A percentile compares a stretch with the other conserved stretches of the same genome.
Evolutionary conservation across 2,888 invertebrate species (phyloP).

Genomic region (Calameuta pallipes): DNA sequence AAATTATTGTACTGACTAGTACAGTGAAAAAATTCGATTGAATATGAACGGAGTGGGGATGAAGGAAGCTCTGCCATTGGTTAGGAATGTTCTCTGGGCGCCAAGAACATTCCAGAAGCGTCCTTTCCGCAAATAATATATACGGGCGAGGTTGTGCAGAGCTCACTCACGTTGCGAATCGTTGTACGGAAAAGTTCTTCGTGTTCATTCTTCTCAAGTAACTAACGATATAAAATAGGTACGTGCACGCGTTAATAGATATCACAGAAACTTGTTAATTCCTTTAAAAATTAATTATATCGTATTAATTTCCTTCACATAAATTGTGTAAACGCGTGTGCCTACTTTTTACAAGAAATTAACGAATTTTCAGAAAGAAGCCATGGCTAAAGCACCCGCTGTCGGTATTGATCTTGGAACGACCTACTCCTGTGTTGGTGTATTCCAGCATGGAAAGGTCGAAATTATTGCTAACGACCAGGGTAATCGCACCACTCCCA

Average conservation of each 20-base stretch:
- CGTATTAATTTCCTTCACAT: not conserved
- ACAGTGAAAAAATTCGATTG: not conserved
- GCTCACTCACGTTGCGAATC: constrained; percentile 65
- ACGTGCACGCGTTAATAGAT: not conserved
- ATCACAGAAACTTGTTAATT: not conserved
- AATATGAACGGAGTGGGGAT: not conserved
- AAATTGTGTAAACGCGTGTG: constrained; percentile 6
- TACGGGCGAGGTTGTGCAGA: constrained; percentile 36
- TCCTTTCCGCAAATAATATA: constrained; percentile 47
- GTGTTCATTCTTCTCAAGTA: constrained; percentile 29
- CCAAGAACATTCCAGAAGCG: constrained; percentile 59
- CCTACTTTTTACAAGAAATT: constrained; percentile 10
- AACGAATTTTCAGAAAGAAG: constrained; percentile 23
- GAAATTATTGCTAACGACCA: constrained; percentile 78
- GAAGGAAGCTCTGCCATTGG: not conserved
- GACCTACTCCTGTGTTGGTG: constrained; percentile 94
- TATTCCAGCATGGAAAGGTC: constrained; percentile 82
- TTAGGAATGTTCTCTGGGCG: constrained; percentile 15
- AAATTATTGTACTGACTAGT: not conserved
- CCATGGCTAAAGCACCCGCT: constrained; percentile 80
- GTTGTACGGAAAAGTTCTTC: constrained; percentile 56
- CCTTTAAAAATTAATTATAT: not conserved
- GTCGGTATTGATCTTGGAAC: constrained; percentile 97
- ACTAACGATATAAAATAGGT: constrained; percentile 17
- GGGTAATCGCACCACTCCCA: constrained; percentile 72